These are phyloP conservation scores for Tragelaphus buxtoni DNA, from an alignment of 2,113 vertebrate genomes.

Conservation along the genomic window DNA sequence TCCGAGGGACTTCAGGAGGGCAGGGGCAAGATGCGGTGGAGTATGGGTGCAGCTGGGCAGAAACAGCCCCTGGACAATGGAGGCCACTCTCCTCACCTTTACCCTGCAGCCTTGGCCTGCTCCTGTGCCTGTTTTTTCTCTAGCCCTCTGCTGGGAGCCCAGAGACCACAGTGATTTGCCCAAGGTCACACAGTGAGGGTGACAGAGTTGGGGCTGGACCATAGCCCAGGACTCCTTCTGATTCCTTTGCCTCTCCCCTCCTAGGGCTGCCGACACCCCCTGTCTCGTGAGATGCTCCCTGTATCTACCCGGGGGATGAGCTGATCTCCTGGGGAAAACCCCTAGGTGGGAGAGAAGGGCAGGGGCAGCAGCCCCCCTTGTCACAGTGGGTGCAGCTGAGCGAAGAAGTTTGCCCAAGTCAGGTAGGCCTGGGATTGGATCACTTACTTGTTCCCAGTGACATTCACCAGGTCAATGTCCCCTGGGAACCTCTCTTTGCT, in stretches of 20 bases:
- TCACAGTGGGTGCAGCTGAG: not conserved
- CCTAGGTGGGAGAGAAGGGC: not conserved
- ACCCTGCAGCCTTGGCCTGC: not conserved
- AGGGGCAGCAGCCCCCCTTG: not conserved
- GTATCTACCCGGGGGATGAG: accelerated
- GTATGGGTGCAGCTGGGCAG: not conserved
- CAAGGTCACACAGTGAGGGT: not conserved
- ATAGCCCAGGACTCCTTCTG: not conserved
- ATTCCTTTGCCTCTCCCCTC: not conserved
- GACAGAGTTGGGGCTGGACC: not conserved
- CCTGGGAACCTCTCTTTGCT: too few relatives aligned
- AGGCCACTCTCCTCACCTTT: not conserved
- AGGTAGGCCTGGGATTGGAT: not conserved
- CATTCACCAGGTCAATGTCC: not conserved
- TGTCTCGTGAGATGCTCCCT: not conserved
- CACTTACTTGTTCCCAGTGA: not conserved
- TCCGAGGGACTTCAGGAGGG: not conserved
- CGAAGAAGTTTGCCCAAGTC: not conserved
- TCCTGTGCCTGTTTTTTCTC: not conserved
- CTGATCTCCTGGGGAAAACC: not conserved
- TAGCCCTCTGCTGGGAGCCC: not conserved
- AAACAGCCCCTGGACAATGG: too few relatives aligned
- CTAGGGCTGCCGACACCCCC: not conserved
- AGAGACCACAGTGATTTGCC: not conserved
- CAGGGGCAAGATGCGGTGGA: not conserved